Base-by-base conservation (phyloP, 1,140 invertebrate genomes). In the Colletes latitarsis region DNA sequence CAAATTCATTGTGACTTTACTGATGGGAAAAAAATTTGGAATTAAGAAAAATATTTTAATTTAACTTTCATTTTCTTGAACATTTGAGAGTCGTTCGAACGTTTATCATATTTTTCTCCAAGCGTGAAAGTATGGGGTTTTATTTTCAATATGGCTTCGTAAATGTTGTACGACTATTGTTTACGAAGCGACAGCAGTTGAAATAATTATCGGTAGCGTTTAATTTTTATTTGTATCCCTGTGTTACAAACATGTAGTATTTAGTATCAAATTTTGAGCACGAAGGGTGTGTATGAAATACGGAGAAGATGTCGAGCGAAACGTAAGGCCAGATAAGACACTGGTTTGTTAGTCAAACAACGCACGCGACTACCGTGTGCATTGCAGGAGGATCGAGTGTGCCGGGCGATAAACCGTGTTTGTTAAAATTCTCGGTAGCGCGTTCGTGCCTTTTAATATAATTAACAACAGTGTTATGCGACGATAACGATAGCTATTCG, bases 261-360 rank as follows among this genome's bases (percentile, higher is more conserved):
- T 46, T 46, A 46, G 39, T 58, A 15, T 41, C 15, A 30, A 63
- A 12, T 21, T 68, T 2, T 19, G 15, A 21, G 9, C 12, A 6
- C 10, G 52, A 74, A 14, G 14, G 5, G 19, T 4, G 55, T 52
- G 53, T 43, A 12, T 8, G 2, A 57, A 43, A 10, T 4, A 15
- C 6, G 14, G 30, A 43, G 14, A 52, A 19, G 19, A 39, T 41
- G 53, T 60, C 2, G 46, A 53, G n/a, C 2, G 53, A 63, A 30
- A 52, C 41, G 76, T 41, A 17, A 60, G 52, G 21, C 39, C 21
- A 70, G 68, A 78, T 64, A 67, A 80, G 71, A 21, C 43, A 60
- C 12, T 52, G 62, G 41, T 75, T 80, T 80, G 53, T 75, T 80
- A 17, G n/a, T 58, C n/a, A 74, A 75, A 75, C 77, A 80, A 39